Conservation (phyloP, 2,888 invertebrate genomes). For the Hemicrepidius hirtus region DNA sequence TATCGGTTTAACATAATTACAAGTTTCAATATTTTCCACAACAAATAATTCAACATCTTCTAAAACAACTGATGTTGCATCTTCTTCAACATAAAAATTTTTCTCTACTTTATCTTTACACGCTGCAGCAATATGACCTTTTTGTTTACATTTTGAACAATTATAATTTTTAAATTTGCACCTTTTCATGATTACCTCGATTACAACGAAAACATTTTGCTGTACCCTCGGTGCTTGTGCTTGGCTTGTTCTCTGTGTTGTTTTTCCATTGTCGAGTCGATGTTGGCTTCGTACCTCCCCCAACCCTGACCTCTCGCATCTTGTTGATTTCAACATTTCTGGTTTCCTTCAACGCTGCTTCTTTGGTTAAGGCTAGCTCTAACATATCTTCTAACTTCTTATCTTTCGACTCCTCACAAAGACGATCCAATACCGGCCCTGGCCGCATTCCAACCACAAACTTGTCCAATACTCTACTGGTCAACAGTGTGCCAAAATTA, state of each 20-base stretch:
- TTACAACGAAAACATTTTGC: no score
- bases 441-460: conserved; percentile 8
- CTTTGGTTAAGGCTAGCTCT: no score
- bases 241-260: no score
- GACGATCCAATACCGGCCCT: neutral
- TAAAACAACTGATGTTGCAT: neutral
- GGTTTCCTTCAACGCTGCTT: no score
- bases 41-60: conserved; percentile 13
- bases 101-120: conserved; percentile 22
- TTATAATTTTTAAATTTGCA: conserved; percentile 41
- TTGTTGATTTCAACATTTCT: no score
- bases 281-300: no score
- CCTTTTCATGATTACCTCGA: neutral
- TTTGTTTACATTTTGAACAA: conserved; percentile 44
- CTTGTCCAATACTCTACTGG: neutral
- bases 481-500: neutral
- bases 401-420: conserved; percentile 12
- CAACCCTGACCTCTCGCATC: no score
- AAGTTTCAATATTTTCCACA: conserved; percentile 17
- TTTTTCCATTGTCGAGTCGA: no score
- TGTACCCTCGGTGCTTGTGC: no score
- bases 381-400: no score
- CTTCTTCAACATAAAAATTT: conserved; percentile 15
- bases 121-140: conserved; percentile 39
- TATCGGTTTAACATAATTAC: conserved; percentile 28